phyloP scores from a whole-genome alignment of 1,140 invertebrate genomes.

The Reticulitermes speratus region DNA sequence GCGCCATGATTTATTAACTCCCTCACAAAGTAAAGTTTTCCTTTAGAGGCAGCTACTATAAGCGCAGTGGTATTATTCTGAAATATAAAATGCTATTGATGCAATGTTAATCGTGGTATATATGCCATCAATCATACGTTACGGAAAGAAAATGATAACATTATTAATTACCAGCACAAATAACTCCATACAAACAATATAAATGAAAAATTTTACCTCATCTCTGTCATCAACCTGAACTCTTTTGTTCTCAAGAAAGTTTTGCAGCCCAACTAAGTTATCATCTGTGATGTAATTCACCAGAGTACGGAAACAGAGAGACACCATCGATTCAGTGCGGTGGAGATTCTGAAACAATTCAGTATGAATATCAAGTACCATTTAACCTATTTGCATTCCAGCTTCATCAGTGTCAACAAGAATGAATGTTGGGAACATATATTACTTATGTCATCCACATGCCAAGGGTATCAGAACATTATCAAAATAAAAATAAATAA shows the following conservation, averaged over 20 bases:
- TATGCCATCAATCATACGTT: no score
- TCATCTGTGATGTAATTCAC: constrained; percentile 77
- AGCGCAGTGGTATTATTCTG: constrained; percentile 90
- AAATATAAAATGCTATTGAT: constrained; percentile 34
- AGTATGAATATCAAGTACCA: constrained; percentile 26
- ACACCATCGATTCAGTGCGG: constrained; percentile 82
- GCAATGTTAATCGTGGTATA: not conserved
- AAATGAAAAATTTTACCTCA: constrained; percentile 60
- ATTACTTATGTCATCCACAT: not conserved
- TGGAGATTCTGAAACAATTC: constrained; percentile 56
- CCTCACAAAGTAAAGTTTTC: constrained; percentile 76
- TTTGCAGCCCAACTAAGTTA: constrained; percentile 73
- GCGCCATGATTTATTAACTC: constrained; percentile 82
- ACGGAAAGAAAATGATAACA: not conserved
- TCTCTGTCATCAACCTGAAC: constrained; percentile 84
- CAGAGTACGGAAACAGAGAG: constrained; percentile 76
- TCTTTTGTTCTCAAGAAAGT: constrained; percentile 78
- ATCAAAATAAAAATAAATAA: no score
- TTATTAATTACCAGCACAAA: constrained; percentile 11
- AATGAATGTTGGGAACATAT: not conserved
- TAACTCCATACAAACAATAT: not conserved
- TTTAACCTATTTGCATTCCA: not conserved
- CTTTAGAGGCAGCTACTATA: constrained; percentile 81
- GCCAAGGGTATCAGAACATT: not conserved
- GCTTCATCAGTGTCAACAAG: not conserved